These are phyloP conservation scores for Polypterus bichir DNA, from an alignment of 2,113 vertebrate genomes.

Conservation along the genomic window DNA sequence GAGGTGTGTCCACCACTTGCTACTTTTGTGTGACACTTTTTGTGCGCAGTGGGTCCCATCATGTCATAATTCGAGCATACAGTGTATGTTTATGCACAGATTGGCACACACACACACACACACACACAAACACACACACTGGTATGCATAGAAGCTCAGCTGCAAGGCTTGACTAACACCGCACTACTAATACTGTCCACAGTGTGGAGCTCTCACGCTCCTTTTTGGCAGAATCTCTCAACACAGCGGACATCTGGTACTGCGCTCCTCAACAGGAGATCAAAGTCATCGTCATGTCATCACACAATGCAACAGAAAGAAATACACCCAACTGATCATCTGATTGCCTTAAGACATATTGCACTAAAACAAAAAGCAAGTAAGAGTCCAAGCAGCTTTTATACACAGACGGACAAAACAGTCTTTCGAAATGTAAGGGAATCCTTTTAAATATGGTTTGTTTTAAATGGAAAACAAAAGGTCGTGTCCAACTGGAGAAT, in stretches of 20 bases:
- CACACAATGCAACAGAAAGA: slow-evolving; percentile 5
- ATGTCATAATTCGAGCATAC: too few species aligned
- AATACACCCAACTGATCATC: slow-evolving; percentile 12
- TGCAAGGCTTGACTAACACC: background rate
- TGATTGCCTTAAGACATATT: slow-evolving; percentile 40
- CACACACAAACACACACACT: too few species aligned
- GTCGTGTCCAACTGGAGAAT: slow-evolving; percentile 24
- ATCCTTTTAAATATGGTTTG: slow-evolving; percentile 31
- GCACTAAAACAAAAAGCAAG: slow-evolving; percentile 42
- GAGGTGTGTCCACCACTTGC: too few species aligned
- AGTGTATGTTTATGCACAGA: too few species aligned
- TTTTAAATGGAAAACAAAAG: slow-evolving; percentile 35
- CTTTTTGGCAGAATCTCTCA: too few species aligned
- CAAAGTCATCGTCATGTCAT: background rate
- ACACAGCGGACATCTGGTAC: too few species aligned
- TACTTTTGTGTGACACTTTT: too few species aligned
- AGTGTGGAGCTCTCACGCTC: background rate
- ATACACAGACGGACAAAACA: slow-evolving; percentile 43
- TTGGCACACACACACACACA: too few species aligned
- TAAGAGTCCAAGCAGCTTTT: slow-evolving; percentile 42
- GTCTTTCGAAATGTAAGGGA: slow-evolving; percentile 37
- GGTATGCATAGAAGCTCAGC: background rate
- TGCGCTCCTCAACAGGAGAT: background rate
- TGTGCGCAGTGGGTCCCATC: too few species aligned
- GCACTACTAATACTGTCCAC: background rate